Conservation (phyloP, 2,113 vertebrate genomes). For the Gymnarchus niloticus region DNA sequence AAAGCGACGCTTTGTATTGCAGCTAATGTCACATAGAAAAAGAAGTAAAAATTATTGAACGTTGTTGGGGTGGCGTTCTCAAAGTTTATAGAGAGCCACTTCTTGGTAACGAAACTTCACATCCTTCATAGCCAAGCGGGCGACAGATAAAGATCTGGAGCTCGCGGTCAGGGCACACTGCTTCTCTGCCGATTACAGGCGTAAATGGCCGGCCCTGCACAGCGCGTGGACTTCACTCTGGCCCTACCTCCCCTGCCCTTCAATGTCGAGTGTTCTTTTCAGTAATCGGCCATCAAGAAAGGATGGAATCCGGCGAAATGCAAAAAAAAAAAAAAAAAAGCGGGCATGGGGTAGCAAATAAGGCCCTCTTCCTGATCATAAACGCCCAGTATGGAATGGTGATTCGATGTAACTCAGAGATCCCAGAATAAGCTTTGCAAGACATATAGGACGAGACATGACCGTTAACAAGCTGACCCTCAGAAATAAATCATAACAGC, state of each 20-base stretch:
- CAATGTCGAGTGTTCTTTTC: constrained; percentile 32
- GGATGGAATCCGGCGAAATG: neutral
- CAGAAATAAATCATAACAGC: constrained; percentile 51
- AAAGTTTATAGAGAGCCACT: constrained; percentile 20
- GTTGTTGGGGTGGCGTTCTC: constrained; percentile 26
- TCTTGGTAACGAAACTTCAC: neutral
- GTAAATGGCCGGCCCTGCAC: constrained; percentile 17
- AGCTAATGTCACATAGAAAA: constrained; percentile 59
- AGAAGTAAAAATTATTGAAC: constrained; percentile 34
- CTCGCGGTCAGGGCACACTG: neutral
- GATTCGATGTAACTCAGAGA: constrained; percentile 54
- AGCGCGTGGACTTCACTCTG: constrained; percentile 12
- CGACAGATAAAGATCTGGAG: neutral
- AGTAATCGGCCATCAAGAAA: neutral
- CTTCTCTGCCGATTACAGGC: neutral
- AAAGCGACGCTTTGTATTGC: constrained; percentile 58
- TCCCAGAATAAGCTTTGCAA: constrained; percentile 34
- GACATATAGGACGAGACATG: constrained; percentile 50
- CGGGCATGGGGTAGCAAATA: constrained; percentile 11
- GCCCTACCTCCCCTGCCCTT: constrained; percentile 3
- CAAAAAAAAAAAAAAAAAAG: neutral
- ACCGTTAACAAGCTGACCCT: constrained; percentile 58
- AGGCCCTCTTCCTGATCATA: constrained; percentile 45
- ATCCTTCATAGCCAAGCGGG: neutral
- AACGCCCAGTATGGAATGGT: constrained; percentile 59